Evolutionary conservation across 2,113 vertebrate species (phyloP), one percentile per base, ranked within the genome.

Genomic region (Coturnix japonica): DNA sequence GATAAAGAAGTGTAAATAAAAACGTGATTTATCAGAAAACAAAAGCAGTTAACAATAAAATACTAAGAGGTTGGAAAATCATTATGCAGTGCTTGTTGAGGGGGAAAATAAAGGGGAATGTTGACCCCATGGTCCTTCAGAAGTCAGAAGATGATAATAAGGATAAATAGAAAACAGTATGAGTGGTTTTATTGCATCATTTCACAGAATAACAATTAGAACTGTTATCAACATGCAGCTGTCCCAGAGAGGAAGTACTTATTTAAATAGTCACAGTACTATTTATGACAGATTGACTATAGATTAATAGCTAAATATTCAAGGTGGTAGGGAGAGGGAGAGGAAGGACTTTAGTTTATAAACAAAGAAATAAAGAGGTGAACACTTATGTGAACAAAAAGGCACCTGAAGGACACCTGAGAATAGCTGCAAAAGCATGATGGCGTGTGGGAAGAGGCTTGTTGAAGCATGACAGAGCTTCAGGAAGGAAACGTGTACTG

Each of bases 391-490:
- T 25, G 30, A 69, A 30, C 26, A 44, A 5, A 20, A 1, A 37
- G 18, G 7, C 28, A 89, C 25, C 57, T n/a, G 47, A 2, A 6
- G 74, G 44, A 37, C 17, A 13, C 49, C 3, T 22, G 39, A 44
- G 57, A 75, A 31, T 0, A 80, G 21, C 26, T 76, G 41, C 41
- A 43, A 53, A 75, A 60, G 11, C 72, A 44, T 30, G 22, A 33
- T 30, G 39, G 44, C 22, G 43, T 4, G 3, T 6, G 53, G 49
- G 18, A 6, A 81, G 31, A 33, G 22, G 30, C 19, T 37, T 37
- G 25, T 20, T 0, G 1, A 57, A 28, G 57, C 12, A 6, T 11
- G 5, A 8, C 31, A 37, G 33, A 74, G 37, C 11, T 0, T 0
- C 3, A 9, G 69, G 16, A 43, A 57, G 37, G 37, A 22, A 59